phyloP scores from a whole-genome alignment of 1,140 invertebrate genomes.

The Protaetia brevitarsis region DNA sequence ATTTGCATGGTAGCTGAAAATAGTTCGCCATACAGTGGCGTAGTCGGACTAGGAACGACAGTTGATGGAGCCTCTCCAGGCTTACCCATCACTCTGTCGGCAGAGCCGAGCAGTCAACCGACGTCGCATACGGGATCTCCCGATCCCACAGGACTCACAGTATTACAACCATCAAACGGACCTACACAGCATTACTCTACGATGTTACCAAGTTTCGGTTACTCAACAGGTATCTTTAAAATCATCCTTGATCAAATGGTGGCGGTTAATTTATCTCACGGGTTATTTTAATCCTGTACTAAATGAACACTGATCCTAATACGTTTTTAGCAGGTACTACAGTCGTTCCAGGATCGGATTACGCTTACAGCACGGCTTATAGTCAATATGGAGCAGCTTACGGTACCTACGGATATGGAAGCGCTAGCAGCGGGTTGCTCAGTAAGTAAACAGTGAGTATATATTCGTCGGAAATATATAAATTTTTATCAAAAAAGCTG shows the following conservation, averaged over 20 bases:
- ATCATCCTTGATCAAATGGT: conserved; percentile 1
- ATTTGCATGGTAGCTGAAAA: conserved; percentile 56
- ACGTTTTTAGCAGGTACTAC: conserved; percentile 57
- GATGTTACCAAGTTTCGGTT: conserved; percentile 71
- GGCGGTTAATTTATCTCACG: not conserved
- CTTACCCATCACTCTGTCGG: conserved; percentile 55
- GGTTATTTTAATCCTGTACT: not conserved
- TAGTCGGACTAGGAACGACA: conserved; percentile 54
- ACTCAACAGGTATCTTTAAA: conserved; percentile 60
- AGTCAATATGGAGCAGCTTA: conserved; percentile 71
- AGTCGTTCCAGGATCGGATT: conserved; percentile 60
- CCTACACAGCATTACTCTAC: conserved; percentile 54
- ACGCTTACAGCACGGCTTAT: conserved; percentile 71
- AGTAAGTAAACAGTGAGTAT: conserved; percentile 79
- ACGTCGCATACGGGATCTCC: conserved; percentile 54
- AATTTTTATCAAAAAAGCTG: not conserved
- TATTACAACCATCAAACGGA: conserved; percentile 54
- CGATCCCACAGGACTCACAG: conserved; percentile 56
- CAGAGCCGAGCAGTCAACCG: conserved; percentile 53
- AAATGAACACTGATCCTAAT: not conserved
- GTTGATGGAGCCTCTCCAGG: conserved; percentile 51
- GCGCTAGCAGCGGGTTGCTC: conserved; percentile 70
- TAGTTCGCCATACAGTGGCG: conserved; percentile 55
- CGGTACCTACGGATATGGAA: conserved; percentile 68
- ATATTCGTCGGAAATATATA: conserved; percentile 28